Evolutionary conservation across 2,888 invertebrate genomes (phyloP), one percentile per base, ranked within the genome.

Genomic region (Rambutsinella grinnellia): DNA sequence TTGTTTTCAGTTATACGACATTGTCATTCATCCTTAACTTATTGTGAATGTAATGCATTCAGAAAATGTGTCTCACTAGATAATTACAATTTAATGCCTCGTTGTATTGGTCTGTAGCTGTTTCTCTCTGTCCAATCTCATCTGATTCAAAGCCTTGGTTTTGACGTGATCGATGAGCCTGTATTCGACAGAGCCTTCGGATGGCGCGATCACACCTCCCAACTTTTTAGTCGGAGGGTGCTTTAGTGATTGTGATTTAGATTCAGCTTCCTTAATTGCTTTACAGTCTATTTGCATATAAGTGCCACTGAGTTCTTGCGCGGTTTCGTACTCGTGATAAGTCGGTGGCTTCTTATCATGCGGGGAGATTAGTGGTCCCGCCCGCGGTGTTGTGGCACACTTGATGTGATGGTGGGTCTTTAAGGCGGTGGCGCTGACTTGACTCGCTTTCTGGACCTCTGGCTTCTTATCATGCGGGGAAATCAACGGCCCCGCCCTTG

Each of bases 241-340:
- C 53, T 77, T 79, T 2, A 71, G 53, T 27, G 76, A 67, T 28
- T 66, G 68, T 2, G 71, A 65, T 28, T 72, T 72, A 15, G 53
- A 44, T 24, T 78, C 78, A 54, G 68, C 74, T 8, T 78, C 78
- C 8, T 58, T 63, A 21, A 62, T 74, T 10, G 67, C n/a, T 21
- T 79, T 79, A 46, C 81, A 79, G 61, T 84, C 82, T 62, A 84
- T 82, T 65, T 82, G 82, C 49, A 82, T 76, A 70, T 84, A 84
- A 6, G 81, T 81, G 36, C 80, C 81, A 47, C 65, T 74, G 10
- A 82, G 71, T 65, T 82, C 81, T 27, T 74, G 69, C 8, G 76
- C 28, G 27, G 67, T 51, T 17, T 81, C 80, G 27, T 75, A 70
- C 26, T 82, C 81, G 17, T 77, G 81, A 47, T 65, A 76, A 3